Conservation (phyloP, 35 echinoderm and acorn worm species). For the Ophiothrix spiculata region DNA sequence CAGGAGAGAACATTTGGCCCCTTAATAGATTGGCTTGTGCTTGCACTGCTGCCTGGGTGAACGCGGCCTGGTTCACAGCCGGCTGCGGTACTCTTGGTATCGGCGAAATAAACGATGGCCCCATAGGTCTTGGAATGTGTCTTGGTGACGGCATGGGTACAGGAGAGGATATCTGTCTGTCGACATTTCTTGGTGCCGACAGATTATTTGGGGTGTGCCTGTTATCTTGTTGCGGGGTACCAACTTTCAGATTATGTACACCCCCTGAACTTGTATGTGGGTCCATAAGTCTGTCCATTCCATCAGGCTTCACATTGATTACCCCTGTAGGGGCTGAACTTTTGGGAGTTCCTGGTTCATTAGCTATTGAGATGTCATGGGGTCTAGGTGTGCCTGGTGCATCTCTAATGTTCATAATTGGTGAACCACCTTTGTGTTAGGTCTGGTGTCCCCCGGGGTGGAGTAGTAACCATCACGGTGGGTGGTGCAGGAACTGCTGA, state of each 20-base stretch:
- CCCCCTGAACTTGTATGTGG: too few species aligned
- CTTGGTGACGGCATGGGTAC: neutral
- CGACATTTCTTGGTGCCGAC: neutral
- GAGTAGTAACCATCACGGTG: slow-evolving; percentile 21
- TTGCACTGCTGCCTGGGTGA: slow-evolving; percentile 22
- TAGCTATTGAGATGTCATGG: neutral
- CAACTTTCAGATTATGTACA: neutral
- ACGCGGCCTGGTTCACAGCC: neutral
- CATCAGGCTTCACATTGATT: neutral
- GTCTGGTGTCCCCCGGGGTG: slow-evolving; percentile 8
- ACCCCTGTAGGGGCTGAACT: neutral
- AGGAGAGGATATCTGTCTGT: neutral
- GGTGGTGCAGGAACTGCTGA: slow-evolving; percentile 4
- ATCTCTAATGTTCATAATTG: neutral
- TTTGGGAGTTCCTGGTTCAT: neutral
- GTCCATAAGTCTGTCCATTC: neutral
- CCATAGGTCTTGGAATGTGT: slow-evolving; percentile 23
- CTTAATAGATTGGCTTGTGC: slow-evolving; percentile 57
- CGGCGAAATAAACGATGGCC: slow-evolving; percentile 21
- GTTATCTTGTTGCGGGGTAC: neutral
- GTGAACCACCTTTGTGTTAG: slow-evolving; percentile 1
- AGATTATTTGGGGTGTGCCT: neutral
- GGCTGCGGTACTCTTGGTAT: slow-evolving; percentile 6
- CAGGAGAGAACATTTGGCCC: slow-evolving; percentile 46
- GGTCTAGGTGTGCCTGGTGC: neutral